A percentile compares a stretch with the other conserved stretches of the same genome.
phyloP scores from a whole-genome alignment of 2,888 invertebrate species.

The Cheiracanthium punctorium region DNA sequence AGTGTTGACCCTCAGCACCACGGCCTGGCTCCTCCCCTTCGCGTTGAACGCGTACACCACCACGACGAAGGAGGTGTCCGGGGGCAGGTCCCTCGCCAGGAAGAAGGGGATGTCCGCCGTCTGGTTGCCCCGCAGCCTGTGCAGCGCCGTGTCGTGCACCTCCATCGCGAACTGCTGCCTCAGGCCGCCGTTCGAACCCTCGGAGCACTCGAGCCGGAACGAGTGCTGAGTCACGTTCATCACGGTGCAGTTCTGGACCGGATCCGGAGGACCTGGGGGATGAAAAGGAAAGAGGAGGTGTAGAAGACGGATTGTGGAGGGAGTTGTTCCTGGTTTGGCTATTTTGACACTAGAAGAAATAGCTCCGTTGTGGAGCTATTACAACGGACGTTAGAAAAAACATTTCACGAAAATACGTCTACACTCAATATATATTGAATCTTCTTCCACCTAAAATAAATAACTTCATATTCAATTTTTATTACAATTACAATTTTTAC shows the following conservation, averaged over 20 bases:
- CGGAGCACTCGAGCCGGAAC: slow-evolving; percentile 88
- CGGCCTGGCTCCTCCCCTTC: slow-evolving; percentile 79
- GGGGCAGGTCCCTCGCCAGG: slow-evolving; percentile 83
- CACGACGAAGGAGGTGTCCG: slow-evolving; percentile 86
- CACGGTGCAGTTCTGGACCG: slow-evolving; percentile 89
- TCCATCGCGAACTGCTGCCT: slow-evolving; percentile 90
- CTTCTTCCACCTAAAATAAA: no score
- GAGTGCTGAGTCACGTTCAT: slow-evolving; percentile 90
- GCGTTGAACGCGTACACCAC: slow-evolving; percentile 89
- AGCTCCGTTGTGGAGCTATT: no score
- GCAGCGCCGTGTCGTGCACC: slow-evolving; percentile 77
- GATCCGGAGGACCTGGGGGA: slow-evolving; percentile 91
- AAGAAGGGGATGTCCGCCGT: slow-evolving; percentile 77
- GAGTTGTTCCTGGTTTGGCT: no score
- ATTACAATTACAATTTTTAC: no score
- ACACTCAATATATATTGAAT: no score
- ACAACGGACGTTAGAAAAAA: no score
- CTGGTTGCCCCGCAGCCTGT: slow-evolving; percentile 67
- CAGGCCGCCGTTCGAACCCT: slow-evolving; percentile 92
- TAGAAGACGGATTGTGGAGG: no score
- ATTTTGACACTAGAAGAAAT: no score
- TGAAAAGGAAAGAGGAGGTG: background rate
- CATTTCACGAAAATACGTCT: no score
- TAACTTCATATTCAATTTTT: no score
- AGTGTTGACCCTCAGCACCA: slow-evolving; percentile 51